Base-by-base conservation (phyloP, 2,888 invertebrate genomes). In the Drosophila anceps region DNA sequence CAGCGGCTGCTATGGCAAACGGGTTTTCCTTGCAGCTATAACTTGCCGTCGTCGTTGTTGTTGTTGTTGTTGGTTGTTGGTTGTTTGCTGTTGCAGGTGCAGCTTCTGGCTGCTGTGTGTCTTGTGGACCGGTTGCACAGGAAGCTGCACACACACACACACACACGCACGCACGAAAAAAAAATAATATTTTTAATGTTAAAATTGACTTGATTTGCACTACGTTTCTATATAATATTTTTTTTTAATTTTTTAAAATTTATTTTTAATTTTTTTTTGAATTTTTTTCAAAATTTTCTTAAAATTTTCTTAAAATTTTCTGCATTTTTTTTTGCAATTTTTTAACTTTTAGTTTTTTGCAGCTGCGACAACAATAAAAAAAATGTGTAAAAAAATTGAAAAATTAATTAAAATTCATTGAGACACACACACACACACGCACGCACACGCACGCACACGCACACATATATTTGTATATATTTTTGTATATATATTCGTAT, bases 71-170 rank as follows among this genome's bases (percentile, higher is more conserved):
- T 54, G 24, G 2, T n/a, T n/a, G n/a, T n/a, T n/a, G n/a, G 44
- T 39, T 66, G 59, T 35, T 33, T 64, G 46, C 20, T 29, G 39
- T 58, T 68, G 82, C 89, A 89, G 87, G 74, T 89, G 84, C 89
- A 82, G 76, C 66, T 68, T 37, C 63, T 68, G 64, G 64, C 59
- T 46, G 69, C 62, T 65, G 71, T 66, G 55, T 66, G 61, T 63
- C 50, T 65, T 72, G 68, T 73, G 82, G 82, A 90, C 90, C 90
- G 91, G 90, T 90, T 91, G 79, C 79, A 76, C 82, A 91, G 90
- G 90, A 90, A 90, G 88, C 86, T 81, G 77, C 66, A 60, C 66
- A 51, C 35, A 35, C 44, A 53, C 60, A 61, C 51, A 9, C 51
- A 9, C 51, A 66, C 57, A 27, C 67, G 51, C 63, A 60, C 54